Evolutionary conservation across 2,888 invertebrate genomes (phyloP).

Genomic region (Ceramica pisi): DNA sequence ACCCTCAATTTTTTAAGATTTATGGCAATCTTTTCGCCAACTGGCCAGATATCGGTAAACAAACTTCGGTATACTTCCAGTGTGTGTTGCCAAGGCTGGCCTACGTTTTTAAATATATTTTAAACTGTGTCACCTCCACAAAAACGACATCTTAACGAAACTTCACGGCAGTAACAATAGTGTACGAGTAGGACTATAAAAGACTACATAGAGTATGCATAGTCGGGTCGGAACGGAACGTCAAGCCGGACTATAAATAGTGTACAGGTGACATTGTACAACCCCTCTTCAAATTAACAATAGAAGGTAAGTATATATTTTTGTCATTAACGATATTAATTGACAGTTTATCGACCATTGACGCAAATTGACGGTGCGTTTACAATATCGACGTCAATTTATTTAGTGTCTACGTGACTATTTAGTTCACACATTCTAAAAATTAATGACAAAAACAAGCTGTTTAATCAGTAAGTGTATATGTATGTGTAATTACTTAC

Average conservation of each 20-base stretch:
- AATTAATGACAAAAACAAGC: neutral
- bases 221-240: conserved; percentile 30
- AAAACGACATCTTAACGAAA: conserved; percentile 37
- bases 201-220: conserved; percentile 11
- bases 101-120: conserved; percentile 27
- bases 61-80: conserved; percentile 36
- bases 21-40: conserved; percentile 27
- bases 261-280: conserved; percentile 41
- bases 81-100: conserved; percentile 47
- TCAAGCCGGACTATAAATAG: conserved; percentile 36
- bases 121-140: conserved; percentile 29
- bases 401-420: conserved; percentile 9
- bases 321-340: conserved; percentile 26
- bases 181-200: conserved; percentile 10
- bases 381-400: neutral
- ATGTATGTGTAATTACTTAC: too few relatives aligned
- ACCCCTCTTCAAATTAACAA: conserved; percentile 38
- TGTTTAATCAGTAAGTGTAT: neutral
- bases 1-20: neutral
- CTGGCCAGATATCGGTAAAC: conserved; percentile 20
- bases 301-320: neutral
- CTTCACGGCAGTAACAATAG: conserved; percentile 51
- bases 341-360: conserved; percentile 26
- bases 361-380: conserved; percentile 2
- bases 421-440: neutral